Evolutionary conservation across 2,888 invertebrate species (phyloP).

Genomic region (Drosophila vallismaia): DNA sequence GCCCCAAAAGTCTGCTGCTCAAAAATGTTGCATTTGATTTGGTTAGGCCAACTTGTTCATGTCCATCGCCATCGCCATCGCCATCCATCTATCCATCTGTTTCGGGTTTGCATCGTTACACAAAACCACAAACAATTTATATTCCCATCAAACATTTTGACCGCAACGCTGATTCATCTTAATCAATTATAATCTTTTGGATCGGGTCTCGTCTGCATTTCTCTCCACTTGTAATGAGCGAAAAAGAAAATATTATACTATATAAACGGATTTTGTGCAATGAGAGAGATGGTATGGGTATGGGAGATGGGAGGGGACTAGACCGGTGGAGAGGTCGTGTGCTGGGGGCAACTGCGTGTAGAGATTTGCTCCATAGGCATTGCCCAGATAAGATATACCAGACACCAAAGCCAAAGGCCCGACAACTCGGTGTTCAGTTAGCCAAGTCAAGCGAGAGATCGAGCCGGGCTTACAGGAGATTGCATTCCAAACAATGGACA

Average conservation of each 20-base stretch:
- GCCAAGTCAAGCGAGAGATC: slow-evolving; percentile 43
- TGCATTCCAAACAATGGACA: slow-evolving; percentile 50
- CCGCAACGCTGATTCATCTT: slow-evolving; percentile 84
- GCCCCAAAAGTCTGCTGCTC: slow-evolving; percentile 10
- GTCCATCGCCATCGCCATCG: slow-evolving; percentile 26
- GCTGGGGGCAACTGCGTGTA: slow-evolving; percentile 71
- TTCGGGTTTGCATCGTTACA: slow-evolving; percentile 71
- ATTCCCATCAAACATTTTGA: slow-evolving; percentile 83
- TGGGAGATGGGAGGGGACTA: slow-evolving; percentile 9
- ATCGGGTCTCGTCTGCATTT: slow-evolving; percentile 33
- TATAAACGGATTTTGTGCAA: slow-evolving; percentile 25
- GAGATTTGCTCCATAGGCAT: slow-evolving; percentile 74
- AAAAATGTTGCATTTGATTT: slow-evolving; percentile 74
- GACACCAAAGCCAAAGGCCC: slow-evolving; percentile 22
- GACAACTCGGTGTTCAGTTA: slow-evolving; percentile 4
- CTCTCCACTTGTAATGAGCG: slow-evolving; percentile 73
- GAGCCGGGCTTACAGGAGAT: slow-evolving; percentile 32
- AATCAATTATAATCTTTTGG: slow-evolving; percentile 83
- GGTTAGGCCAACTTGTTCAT: slow-evolving; percentile 60
- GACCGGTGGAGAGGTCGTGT: slow-evolving; percentile 56
- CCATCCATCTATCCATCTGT: slow-evolving; percentile 39
- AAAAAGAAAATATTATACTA: slow-evolving; percentile 42
- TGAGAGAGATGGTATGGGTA: neutral
- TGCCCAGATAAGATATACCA: slow-evolving; percentile 65
- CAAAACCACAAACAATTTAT: slow-evolving; percentile 83